phyloP scores from a whole-genome alignment of 2,797 vertebrate species.

The Esox lucius region DNA sequence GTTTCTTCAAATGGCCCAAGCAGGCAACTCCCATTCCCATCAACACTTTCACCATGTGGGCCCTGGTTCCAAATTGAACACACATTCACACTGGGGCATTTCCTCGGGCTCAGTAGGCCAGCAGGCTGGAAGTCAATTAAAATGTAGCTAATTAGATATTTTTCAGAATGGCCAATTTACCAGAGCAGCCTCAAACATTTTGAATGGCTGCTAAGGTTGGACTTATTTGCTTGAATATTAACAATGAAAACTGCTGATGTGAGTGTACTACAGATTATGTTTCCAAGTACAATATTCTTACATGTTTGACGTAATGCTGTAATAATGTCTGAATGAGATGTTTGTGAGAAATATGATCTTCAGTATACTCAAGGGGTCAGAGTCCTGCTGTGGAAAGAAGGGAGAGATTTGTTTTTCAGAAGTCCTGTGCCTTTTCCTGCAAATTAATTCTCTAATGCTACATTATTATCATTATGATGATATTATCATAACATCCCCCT shows the following conservation, averaged over 20 bases:
- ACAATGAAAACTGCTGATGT: constrained; percentile 31
- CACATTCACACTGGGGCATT: constrained; percentile 24
- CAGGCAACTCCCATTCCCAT: constrained; percentile 50
- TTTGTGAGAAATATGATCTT: neutral
- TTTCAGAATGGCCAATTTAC: constrained; percentile 25
- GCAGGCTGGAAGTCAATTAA: constrained; percentile 42
- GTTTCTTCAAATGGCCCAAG: neutral
- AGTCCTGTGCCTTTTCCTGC: neutral
- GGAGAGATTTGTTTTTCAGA: neutral
- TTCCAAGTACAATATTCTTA: constrained; percentile 15
- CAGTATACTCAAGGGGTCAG: neutral
- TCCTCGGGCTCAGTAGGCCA: constrained; percentile 32
- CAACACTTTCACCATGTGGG: constrained; percentile 47
- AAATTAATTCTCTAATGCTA: neutral
- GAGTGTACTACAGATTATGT: constrained; percentile 33
- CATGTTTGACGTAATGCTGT: neutral
- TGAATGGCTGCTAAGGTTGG: constrained; percentile 7
- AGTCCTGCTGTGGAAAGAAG: neutral
- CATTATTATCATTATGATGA: neutral
- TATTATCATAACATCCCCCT: constrained; percentile 4
- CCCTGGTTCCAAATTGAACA: constrained; percentile 30
- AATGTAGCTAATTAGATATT: constrained; percentile 45
- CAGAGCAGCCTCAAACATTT: constrained; percentile 38
- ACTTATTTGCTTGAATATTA: constrained; percentile 15
- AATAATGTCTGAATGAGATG: neutral